Evolutionary conservation across 2,888 invertebrate genomes (phyloP).

Genomic region (Strigamia transsilvanica): DNA sequence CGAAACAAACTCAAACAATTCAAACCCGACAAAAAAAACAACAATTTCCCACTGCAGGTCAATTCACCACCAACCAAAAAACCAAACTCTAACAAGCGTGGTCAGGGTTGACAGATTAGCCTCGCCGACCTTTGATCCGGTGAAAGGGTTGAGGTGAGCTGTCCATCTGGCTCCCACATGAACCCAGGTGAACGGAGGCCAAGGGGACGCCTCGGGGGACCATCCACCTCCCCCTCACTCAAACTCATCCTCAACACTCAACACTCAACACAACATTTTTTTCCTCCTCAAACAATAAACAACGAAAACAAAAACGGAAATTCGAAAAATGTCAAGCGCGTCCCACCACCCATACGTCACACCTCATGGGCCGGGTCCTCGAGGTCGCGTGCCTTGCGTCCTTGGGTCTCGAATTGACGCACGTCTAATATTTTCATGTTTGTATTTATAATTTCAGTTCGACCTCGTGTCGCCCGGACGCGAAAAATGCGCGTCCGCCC

Average conservation of each 20-base stretch:
- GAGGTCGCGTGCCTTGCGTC: conserved; percentile 1
- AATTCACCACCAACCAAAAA: too few relatives aligned
- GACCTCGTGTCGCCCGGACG: conserved; percentile 40
- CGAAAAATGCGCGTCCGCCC: conserved; percentile 62
- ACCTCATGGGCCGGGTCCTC: neutral
- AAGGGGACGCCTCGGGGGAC: conserved; percentile 24
- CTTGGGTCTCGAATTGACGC: conserved; percentile 12
- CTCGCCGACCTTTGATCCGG: conserved; percentile 24
- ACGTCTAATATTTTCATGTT: neutral
- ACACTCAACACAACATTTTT: neutral
- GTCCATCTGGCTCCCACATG: conserved; percentile 16
- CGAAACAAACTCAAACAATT: too few relatives aligned
- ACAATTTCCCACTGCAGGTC: too few relatives aligned
- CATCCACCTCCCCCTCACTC: neutral
- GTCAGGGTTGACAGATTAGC: conserved; percentile 34
- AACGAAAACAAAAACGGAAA: too few relatives aligned
- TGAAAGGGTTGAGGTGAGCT: conserved; percentile 38
- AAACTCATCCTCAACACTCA: neutral
- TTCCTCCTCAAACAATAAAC: too few relatives aligned
- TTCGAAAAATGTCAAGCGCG: neutral
- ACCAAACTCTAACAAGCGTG: neutral
- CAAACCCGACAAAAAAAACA: too few relatives aligned
- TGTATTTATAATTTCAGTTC: conserved; percentile 2
- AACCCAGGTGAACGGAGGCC: conserved; percentile 35
- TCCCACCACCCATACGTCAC: neutral